Conservation (phyloP, 2,888 invertebrate species). For the Agrochola circellaris region DNA sequence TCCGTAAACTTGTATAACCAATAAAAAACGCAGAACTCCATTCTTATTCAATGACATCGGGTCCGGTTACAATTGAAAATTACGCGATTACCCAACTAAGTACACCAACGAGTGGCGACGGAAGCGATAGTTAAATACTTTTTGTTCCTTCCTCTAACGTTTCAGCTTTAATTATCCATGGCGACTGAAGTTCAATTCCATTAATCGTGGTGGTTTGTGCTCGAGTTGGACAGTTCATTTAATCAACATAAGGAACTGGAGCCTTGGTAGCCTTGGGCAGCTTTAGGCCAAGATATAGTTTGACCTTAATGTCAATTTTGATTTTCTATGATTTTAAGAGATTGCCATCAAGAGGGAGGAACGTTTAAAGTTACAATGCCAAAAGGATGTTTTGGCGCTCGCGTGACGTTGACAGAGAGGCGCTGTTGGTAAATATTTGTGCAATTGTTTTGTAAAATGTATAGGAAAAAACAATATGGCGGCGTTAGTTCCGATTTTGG, state of each 20-base stretch:
- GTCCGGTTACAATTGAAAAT: conserved; percentile 30
- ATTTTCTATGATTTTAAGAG: background rate
- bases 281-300: background rate
- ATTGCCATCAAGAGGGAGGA: background rate
- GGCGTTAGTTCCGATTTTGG: background rate
- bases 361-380: background rate
- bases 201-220: conserved; percentile 48
- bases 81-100: conserved; percentile 32
- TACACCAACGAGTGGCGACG: conserved; percentile 8
- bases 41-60: conserved; percentile 2
- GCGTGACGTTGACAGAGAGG: too few relatives aligned
- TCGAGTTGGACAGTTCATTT: conserved; percentile 56
- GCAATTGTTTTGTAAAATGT: background rate
- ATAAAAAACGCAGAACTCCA: conserved; percentile 6
- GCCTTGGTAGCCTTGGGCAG: background rate
- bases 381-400: background rate
- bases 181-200: conserved; percentile 48
- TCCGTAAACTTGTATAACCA: conserved; percentile 21
- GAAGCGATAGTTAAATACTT: conserved; percentile 46
- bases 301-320: conserved; percentile 2
- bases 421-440: background rate
- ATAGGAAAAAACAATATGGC: background rate
- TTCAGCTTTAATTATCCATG: conserved; percentile 51
- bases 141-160: conserved; percentile 40
- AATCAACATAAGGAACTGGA: conserved; percentile 33